Evolutionary conservation across 2,888 invertebrate species (phyloP).

Genomic region (Cephonodes hylas): DNA sequence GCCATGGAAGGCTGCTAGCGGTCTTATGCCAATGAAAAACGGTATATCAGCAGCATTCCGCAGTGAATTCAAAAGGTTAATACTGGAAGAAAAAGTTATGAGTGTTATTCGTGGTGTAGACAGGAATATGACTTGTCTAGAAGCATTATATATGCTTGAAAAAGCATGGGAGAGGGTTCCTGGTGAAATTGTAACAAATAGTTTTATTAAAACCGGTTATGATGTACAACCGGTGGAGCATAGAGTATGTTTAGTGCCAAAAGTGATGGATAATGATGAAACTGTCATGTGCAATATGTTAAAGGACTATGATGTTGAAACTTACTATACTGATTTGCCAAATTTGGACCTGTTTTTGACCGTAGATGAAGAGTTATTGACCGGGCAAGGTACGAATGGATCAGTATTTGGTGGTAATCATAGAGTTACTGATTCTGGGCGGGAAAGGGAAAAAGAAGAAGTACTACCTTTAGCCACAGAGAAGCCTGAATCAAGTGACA

Average conservation of each 20-base stretch:
- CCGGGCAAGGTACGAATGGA: conserved; percentile 46
- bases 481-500: conserved; percentile 33
- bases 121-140: conserved; percentile 44
- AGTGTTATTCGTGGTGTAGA: conserved; percentile 42
- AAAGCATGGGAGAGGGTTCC: conserved; percentile 46
- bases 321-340: conserved; percentile 37
- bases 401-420: conserved; percentile 53
- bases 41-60: conserved; percentile 42
- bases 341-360: conserved; percentile 45
- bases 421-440: conserved; percentile 26
- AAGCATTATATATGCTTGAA: conserved; percentile 43
- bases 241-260: conserved; percentile 23
- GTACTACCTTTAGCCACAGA: conserved; percentile 41
- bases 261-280: conserved; percentile 39
- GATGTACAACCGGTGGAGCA: conserved; percentile 34
- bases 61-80: conserved; percentile 39
- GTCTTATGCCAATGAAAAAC: conserved; percentile 47
- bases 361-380: conserved; percentile 49
- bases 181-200: conserved; percentile 34
- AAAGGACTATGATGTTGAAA: conserved; percentile 43
- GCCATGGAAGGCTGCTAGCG: conserved; percentile 47
- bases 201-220: conserved; percentile 42
- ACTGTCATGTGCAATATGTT: conserved; percentile 38
- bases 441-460: conserved; percentile 31
- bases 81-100: conserved; percentile 43